These are phyloP conservation scores for Epizoanthus scotinus DNA, from an alignment of 92 coral and sea anemone genomes.

Conservation along the genomic window DNA sequence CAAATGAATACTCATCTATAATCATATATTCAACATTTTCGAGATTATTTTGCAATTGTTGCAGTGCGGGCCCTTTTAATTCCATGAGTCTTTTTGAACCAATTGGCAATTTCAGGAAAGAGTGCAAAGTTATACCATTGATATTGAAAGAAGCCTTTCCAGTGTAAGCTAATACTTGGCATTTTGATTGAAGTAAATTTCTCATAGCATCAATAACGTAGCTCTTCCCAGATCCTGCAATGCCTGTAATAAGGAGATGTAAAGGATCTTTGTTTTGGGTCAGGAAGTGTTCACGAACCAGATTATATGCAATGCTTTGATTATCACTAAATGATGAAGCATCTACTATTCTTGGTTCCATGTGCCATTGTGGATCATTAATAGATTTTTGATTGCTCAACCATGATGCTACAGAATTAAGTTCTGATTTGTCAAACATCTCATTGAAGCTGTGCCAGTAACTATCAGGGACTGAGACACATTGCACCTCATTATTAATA, in stretches of 20 bases:
- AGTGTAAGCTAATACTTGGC: too few species aligned
- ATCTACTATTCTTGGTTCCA: constrained; percentile 37
- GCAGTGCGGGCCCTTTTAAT: constrained; percentile 56
- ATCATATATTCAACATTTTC: constrained; percentile 58
- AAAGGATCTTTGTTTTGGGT: constrained; percentile 6
- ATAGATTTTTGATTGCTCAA: constrained; percentile 43
- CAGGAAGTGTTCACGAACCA: constrained; percentile 37
- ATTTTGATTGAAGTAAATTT: too few species aligned
- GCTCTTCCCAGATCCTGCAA: too few species aligned
- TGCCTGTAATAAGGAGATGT: constrained; percentile 4
- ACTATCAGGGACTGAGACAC: constrained; percentile 36
- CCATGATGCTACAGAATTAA: constrained; percentile 49
- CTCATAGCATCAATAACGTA: too few species aligned
- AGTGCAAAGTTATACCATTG: too few species aligned
- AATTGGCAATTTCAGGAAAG: too few species aligned
- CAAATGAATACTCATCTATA: constrained; percentile 60
- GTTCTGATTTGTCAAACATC: constrained; percentile 32
- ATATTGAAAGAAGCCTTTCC: too few species aligned
- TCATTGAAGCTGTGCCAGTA: constrained; percentile 44
- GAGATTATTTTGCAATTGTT: constrained; percentile 53
- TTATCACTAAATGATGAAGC: constrained; percentile 44
- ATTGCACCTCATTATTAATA: constrained; percentile 6
- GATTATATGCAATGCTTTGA: constrained; percentile 40
- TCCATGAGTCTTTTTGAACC: constrained; percentile 56
- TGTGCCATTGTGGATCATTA: constrained; percentile 44